These are phyloP conservation scores for Cetoscarus ocellatus DNA, from an alignment of 2,797 vertebrate species.

Conservation along the genomic window DNA sequence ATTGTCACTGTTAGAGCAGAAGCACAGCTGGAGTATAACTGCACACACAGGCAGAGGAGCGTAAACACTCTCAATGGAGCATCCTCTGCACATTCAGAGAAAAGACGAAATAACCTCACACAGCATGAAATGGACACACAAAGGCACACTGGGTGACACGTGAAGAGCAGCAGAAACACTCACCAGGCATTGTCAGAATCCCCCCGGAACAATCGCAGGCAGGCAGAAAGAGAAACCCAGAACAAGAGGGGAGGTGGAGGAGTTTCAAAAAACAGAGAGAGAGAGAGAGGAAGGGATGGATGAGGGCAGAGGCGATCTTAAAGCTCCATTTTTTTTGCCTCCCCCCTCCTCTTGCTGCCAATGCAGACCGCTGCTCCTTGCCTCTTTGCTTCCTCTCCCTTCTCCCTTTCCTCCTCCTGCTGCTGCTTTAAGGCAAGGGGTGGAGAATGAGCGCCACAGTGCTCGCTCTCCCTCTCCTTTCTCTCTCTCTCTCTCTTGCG, in stretches of 20 bases:
- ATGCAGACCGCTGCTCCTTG: constrained; percentile 53
- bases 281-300: constrained; percentile 52
- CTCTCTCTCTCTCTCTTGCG: constrained; percentile 18
- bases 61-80: constrained; percentile 57
- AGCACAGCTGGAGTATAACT: constrained; percentile 58
- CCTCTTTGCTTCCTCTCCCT: constrained; percentile 50
- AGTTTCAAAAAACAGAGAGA: constrained; percentile 3
- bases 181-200: constrained; percentile 82
- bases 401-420: constrained; percentile 74
- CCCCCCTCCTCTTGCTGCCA: constrained; percentile 38
- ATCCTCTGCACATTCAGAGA: constrained; percentile 40
- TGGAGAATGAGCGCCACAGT: constrained; percentile 72
- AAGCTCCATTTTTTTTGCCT: constrained; percentile 64
- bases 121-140: constrained; percentile 36
- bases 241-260: constrained; percentile 30
- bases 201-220: constrained; percentile 64
- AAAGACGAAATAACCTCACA: constrained; percentile 5
- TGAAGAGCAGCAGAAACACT: constrained; percentile 70
- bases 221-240: constrained; percentile 53
- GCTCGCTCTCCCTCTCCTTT: constrained; percentile 60
- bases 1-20: constrained; percentile 54
- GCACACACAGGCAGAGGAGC: constrained; percentile 42
- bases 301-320: constrained; percentile 65
- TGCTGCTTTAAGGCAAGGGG: constrained; percentile 81
- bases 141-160: constrained; percentile 59